Evolutionary conservation across 2,113 vertebrate species (phyloP).

Genomic region (Glaucomys volans): DNA sequence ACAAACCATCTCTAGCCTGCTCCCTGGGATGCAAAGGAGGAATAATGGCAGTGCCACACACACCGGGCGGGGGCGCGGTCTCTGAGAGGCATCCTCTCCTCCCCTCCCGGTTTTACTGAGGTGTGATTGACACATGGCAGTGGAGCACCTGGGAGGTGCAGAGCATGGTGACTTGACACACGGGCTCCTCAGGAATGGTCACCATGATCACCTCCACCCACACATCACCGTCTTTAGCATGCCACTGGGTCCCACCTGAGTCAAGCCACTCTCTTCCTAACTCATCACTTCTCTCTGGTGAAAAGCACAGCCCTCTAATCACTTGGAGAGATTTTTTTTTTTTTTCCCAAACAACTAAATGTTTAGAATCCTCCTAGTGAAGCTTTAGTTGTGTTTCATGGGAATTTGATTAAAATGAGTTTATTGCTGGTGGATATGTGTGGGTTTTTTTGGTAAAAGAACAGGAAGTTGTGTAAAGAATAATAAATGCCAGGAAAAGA

Average conservation of each 20-base stretch:
- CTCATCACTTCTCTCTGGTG: background rate
- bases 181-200: too few species aligned
- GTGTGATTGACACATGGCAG: background rate
- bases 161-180: background rate
- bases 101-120: background rate
- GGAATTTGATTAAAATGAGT: slow-evolving; percentile 1
- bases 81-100: background rate
- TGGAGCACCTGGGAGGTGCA: background rate
- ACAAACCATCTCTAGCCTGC: background rate
- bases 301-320: background rate
- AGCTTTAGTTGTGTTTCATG: background rate
- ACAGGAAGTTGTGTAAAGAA: background rate
- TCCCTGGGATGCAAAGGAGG: background rate
- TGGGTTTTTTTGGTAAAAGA: background rate
- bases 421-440: background rate
- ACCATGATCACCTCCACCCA: background rate
- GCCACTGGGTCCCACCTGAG: background rate
- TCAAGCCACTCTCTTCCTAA: background rate
- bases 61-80: too few species aligned
- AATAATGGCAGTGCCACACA: background rate
- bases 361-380: background rate
- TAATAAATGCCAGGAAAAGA: background rate
- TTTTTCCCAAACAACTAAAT: background rate
- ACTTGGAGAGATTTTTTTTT: background rate
- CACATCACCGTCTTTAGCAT: background rate